Evolutionary conservation across 1,140 invertebrate genomes (phyloP).

Genomic region (Lerema accius): DNA sequence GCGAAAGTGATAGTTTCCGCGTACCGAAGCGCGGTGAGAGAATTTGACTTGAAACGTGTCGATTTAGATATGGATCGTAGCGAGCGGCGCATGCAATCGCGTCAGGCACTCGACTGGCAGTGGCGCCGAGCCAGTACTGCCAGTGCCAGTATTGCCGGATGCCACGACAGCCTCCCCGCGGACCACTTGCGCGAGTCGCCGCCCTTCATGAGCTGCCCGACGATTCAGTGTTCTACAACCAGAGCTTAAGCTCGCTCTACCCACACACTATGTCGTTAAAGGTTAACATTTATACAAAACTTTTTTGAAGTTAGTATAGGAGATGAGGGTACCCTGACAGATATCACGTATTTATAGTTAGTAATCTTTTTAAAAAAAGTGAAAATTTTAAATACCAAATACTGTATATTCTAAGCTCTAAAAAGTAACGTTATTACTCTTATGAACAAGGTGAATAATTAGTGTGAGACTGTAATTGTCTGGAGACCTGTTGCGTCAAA

Average conservation of each 20-base stretch:
- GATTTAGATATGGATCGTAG: slow-evolving; percentile 25
- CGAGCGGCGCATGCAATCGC: slow-evolving; percentile 60
- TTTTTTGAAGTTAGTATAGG: too few relatives aligned
- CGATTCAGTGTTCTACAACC: not conserved
- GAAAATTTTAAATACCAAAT: too few relatives aligned
- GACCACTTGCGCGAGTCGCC: slow-evolving; percentile 14
- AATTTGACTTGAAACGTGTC: slow-evolving; percentile 51
- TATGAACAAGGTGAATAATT: too few relatives aligned
- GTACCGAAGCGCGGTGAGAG: slow-evolving; percentile 47
- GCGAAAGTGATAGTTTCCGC: slow-evolving; percentile 72
- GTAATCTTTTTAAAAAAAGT: too few relatives aligned
- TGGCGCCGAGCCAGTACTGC: slow-evolving; percentile 44
- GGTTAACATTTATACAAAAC: too few relatives aligned
- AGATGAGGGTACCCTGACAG: too few relatives aligned
- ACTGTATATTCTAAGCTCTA: too few relatives aligned
- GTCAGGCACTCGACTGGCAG: slow-evolving; percentile 51
- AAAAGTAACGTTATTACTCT: too few relatives aligned
- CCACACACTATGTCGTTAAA: not conserved
- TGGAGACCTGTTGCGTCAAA: not conserved
- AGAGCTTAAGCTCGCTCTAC: slow-evolving; percentile 1
- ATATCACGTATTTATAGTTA: too few relatives aligned
- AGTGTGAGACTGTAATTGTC: too few relatives aligned
- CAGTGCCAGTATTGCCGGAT: slow-evolving; percentile 16
- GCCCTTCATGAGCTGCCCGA: slow-evolving; percentile 17
- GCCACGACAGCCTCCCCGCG: slow-evolving; percentile 15